phyloP scores from a whole-genome alignment of 2,113 vertebrate genomes.

The Hemicordylus capensis region DNA sequence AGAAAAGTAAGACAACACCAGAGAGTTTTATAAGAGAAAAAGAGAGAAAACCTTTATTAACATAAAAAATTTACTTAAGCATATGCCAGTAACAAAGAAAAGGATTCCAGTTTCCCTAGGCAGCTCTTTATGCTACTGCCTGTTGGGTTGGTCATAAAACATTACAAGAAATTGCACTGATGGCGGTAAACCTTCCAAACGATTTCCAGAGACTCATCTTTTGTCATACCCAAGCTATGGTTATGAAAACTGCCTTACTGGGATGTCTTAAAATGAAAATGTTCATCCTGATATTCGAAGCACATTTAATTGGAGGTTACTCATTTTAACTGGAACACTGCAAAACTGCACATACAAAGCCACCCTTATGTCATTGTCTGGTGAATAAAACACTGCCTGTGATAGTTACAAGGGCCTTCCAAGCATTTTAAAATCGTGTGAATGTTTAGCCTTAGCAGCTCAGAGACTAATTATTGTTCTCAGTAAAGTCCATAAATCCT shows the following conservation, averaged over 20 bases:
- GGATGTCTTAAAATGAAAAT: neutral
- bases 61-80: too few relatives aligned
- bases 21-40: too few relatives aligned
- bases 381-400: constrained; percentile 43
- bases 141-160: neutral
- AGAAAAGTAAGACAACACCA: too few relatives aligned
- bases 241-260: neutral
- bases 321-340: neutral
- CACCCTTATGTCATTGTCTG: constrained; percentile 5
- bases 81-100: too few relatives aligned
- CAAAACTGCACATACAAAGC: neutral
- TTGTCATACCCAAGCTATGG: neutral
- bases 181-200: neutral
- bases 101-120: too few relatives aligned
- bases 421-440: constrained; percentile 75
- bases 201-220: constrained; percentile 14
- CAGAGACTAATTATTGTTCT: constrained; percentile 72
- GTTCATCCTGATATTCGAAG: neutral
- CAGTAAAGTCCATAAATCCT: constrained; percentile 77
- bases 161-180: neutral
- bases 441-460: constrained; percentile 73
- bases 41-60: too few relatives aligned
- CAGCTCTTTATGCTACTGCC: constrained; percentile 28
- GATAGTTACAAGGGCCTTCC: constrained; percentile 64
- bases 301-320: neutral